These are phyloP conservation scores for Trididemnum clinides DNA, from an alignment of 23 tunicate species.

Conservation along the genomic window DNA sequence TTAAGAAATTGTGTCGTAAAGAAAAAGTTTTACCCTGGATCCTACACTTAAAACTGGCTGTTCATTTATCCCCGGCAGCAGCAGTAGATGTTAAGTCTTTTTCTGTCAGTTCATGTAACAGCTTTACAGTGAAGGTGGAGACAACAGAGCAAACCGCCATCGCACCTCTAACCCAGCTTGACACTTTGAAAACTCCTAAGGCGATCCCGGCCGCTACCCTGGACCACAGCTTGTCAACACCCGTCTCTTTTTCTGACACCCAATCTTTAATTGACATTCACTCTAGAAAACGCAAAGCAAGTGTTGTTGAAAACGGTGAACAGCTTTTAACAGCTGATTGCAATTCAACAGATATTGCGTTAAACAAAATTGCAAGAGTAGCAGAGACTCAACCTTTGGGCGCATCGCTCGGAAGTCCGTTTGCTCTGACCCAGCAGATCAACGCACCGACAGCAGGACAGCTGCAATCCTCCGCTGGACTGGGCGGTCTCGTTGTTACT, in stretches of 20 bases:
- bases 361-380: constrained; percentile 24
- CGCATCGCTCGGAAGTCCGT: constrained; percentile 36
- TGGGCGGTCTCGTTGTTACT: constrained; percentile 54
- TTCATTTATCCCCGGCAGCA: not conserved
- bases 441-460: not conserved
- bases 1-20: not conserved
- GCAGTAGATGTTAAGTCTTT: not conserved
- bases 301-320: constrained; percentile 19
- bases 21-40: not conserved
- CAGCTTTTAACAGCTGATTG: not conserved
- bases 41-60: not conserved
- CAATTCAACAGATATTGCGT: not conserved
- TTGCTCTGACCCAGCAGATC: constrained; percentile 35
- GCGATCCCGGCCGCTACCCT: constrained; percentile 1
- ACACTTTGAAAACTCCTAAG: not conserved
- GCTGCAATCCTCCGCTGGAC: constrained; percentile 22
- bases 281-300: constrained; percentile 78
- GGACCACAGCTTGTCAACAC: constrained; percentile 12
- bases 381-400: not conserved
- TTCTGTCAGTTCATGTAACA: not conserved
- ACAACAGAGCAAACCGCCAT: not conserved
- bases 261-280: constrained; percentile 51
- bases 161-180: not conserved
- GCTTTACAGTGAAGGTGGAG: not conserved
- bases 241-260: constrained; percentile 4